Percentiles rank a stretch among this genome's conserved stretches.
Conservation (phyloP, 53 echinoderm and acorn worm species). For the Arbacia lixula region DNA sequence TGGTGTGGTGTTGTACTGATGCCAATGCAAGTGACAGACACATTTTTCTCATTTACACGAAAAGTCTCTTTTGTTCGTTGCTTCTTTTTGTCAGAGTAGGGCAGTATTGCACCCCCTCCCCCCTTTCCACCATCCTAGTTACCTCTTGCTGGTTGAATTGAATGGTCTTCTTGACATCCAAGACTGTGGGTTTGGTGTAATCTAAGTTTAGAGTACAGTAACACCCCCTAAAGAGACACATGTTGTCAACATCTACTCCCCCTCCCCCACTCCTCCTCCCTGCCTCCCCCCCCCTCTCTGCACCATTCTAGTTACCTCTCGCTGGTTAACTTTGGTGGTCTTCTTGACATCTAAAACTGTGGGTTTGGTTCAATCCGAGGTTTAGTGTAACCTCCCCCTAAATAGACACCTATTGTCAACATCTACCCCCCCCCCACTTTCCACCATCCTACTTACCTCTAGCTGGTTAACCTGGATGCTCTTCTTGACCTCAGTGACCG, state of each 20-base stretch:
- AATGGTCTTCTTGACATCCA: conserved; percentile 73
- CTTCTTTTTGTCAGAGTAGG: too few relatives aligned
- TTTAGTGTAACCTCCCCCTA: conserved; percentile 63
- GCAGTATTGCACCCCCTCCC: too few relatives aligned
- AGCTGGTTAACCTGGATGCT: conserved; percentile 83
- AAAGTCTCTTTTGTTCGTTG: too few relatives aligned
- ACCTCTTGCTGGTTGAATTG: conserved; percentile 87
- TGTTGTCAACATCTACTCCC: too few relatives aligned
- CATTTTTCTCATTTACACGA: too few relatives aligned
- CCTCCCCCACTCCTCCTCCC: too few relatives aligned
- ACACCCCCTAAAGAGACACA: too few relatives aligned
- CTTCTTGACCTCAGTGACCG: conserved; percentile 74
- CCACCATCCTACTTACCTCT: conserved; percentile 68
- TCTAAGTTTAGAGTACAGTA: too few relatives aligned
- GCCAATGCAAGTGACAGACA: too few relatives aligned
- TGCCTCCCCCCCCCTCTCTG: neutral
- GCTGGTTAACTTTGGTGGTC: conserved; percentile 72
- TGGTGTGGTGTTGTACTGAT: too few relatives aligned
- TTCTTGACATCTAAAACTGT: conserved; percentile 68
- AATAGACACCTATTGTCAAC: too few relatives aligned
- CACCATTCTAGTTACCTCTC: conserved; percentile 65
- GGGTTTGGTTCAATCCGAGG: conserved; percentile 93
- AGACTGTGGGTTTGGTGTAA: conserved; percentile 78
- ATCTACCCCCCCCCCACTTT: too few relatives aligned
- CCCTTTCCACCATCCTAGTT: conserved; percentile 24